Percentiles rank a stretch among this genome's conserved stretches.
Conservation (phyloP, 2,113 vertebrate genomes). For the Vombatus ursinus region DNA sequence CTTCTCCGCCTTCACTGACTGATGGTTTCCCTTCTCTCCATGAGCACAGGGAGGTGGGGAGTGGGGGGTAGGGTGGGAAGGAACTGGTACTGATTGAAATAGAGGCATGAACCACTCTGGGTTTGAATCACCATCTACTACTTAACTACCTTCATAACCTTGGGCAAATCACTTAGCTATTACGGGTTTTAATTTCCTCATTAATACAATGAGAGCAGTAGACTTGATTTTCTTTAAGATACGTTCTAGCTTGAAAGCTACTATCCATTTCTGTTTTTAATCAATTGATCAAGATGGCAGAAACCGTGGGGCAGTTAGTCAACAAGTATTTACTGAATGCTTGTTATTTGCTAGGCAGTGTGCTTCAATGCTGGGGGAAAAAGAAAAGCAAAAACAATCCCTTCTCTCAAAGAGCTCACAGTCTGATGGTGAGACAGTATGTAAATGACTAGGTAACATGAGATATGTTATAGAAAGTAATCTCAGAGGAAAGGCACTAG, state of each 20-base stretch:
- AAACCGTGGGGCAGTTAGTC: background rate
- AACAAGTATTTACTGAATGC: background rate
- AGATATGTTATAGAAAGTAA: background rate
- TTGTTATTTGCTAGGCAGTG: background rate
- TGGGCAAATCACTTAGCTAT: background rate
- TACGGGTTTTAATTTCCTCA: constrained; percentile 3
- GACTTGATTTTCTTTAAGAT: background rate
- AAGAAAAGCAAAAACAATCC: background rate
- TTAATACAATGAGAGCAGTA: background rate
- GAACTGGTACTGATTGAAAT: background rate
- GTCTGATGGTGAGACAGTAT: background rate
- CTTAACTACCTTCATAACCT: background rate
- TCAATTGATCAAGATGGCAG: background rate
- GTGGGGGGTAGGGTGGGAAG: background rate
- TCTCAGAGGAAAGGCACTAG: background rate
- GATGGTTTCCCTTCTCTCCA: background rate
- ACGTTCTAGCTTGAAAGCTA: background rate
- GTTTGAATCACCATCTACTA: constrained; percentile 9
- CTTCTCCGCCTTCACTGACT: background rate
- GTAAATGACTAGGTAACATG: background rate
- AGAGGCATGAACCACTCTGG: background rate
- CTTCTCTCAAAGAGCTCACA: background rate
- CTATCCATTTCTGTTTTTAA: background rate
- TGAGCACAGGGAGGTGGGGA: background rate
- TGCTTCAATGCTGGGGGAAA: background rate